Evolutionary conservation across 2,888 invertebrate species (phyloP), one percentile per base, ranked within the genome.

Genomic region (Hetaerina titia): DNA sequence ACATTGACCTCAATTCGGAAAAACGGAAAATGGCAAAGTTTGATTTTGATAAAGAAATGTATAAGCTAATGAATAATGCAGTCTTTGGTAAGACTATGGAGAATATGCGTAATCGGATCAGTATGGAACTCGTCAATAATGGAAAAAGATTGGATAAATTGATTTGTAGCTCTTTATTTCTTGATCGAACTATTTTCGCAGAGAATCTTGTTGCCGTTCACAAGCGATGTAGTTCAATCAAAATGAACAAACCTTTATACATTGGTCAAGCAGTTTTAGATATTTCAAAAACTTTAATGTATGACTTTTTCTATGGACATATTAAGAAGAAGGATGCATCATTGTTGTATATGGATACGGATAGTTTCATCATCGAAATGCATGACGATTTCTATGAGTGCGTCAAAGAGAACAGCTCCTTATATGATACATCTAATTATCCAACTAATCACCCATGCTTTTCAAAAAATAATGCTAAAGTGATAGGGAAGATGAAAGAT

Each of bases 41-140:
- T 95, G 96, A 96, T 25, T 96, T 96, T 95, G 96, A 96, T 95
- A 96, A 96, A 95, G 96, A 96, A 95, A 96, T 96, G 95, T 96
- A 95, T 95, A 97, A 97, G 96, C 95, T 96, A 56, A 96, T 96
- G 96, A 96, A 96, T 95, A 96, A 97, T 95, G 95, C 96, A 13
- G 96, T 96, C 31, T 96, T 96, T 95, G 96, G 96, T 6, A 97
- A 97, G 96, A 96, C 96, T 1, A 96, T 97, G 96, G 96, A 97
- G 95, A 97, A 97, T 96, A 96, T 96, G 19, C 95, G 96, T 64
- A 97, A 96, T 89, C 95, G 96, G 94, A 95, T 96, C n/a, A 96
- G 96, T 95, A 96, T 97, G 2, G 95, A 95, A 58, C 90, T 96
- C 25, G 95, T 95, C 6, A 94, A 89, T 22, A 90, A 74, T 22